phyloP scores from a whole-genome alignment of 1,140 invertebrate species.

The Ips typographus region DNA sequence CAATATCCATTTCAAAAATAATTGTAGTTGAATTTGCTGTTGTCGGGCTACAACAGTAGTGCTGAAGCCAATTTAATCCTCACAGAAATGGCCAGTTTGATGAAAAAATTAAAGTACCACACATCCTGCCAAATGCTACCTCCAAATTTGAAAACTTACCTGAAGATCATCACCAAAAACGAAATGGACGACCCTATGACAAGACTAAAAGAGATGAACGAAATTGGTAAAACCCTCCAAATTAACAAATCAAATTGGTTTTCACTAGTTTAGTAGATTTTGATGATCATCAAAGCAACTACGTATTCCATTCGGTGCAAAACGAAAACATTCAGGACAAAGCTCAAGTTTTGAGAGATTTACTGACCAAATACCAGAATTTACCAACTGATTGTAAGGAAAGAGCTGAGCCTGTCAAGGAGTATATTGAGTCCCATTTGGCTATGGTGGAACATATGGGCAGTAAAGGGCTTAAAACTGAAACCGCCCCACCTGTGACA shows the following conservation, averaged over 20 bases:
- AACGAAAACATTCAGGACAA: slow-evolving; percentile 31
- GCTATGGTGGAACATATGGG: slow-evolving; percentile 30
- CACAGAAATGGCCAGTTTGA: slow-evolving; percentile 41
- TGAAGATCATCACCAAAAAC: slow-evolving; percentile 37
- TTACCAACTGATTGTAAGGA: slow-evolving; percentile 39
- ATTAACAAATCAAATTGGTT: too few relatives aligned
- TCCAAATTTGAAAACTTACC: slow-evolving; percentile 30
- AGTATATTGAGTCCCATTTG: slow-evolving; percentile 43
- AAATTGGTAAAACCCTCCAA: slow-evolving; percentile 21
- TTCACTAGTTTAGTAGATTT: slow-evolving; percentile 18
- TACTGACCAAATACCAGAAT: slow-evolving; percentile 42
- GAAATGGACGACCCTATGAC: slow-evolving; percentile 39
- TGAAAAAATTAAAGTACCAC: slow-evolving; percentile 43
- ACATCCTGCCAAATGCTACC: slow-evolving; percentile 41
- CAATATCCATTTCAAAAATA: neutral
- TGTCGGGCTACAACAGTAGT: slow-evolving; percentile 17
- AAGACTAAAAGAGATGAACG: slow-evolving; percentile 37
- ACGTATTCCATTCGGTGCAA: slow-evolving; percentile 36
- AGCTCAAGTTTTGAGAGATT: slow-evolving; percentile 28
- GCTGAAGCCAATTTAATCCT: slow-evolving; percentile 39
- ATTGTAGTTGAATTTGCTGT: slow-evolving; percentile 18
- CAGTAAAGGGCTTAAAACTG: neutral
- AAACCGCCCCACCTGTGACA: neutral
- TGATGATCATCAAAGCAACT: slow-evolving; percentile 38
- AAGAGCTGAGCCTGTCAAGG: slow-evolving; percentile 41